These are phyloP conservation scores for Sitobion miscanthi DNA, from an alignment of 1,140 invertebrate genomes.

Conservation along the genomic window DNA sequence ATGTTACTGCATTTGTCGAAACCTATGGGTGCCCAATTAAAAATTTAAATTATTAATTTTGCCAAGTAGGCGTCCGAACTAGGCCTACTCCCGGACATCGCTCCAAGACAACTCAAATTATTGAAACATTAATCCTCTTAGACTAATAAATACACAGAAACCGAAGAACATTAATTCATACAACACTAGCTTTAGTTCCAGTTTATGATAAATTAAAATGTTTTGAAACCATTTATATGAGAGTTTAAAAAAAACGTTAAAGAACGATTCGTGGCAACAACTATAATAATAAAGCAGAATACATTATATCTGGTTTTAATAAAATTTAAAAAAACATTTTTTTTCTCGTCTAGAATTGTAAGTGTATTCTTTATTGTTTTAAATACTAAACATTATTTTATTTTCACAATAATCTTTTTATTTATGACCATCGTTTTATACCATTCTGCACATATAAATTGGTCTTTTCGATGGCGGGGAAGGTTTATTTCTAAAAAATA, in stretches of 20 bases:
- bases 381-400: constrained; percentile 14
- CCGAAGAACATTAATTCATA: background rate
- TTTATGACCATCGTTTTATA: background rate
- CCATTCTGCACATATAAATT: background rate
- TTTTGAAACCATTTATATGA: background rate
- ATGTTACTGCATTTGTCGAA: background rate
- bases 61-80: too few relatives aligned
- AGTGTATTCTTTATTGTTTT: background rate
- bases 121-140: background rate
- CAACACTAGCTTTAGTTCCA: background rate
- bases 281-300: background rate
- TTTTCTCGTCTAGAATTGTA: background rate
- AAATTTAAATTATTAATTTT: too few relatives aligned
- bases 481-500: background rate
- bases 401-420: background rate
- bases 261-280: background rate
- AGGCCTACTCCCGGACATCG: background rate
- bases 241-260: background rate
- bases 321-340: background rate
- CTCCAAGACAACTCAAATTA: background rate
- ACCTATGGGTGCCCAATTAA: too few relatives aligned
- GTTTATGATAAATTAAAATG: background rate
- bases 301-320: background rate
- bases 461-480: background rate
- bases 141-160: background rate